Evolutionary conservation across 2,888 invertebrate species (phyloP).

Genomic region (Ariolimax columbianus): DNA sequence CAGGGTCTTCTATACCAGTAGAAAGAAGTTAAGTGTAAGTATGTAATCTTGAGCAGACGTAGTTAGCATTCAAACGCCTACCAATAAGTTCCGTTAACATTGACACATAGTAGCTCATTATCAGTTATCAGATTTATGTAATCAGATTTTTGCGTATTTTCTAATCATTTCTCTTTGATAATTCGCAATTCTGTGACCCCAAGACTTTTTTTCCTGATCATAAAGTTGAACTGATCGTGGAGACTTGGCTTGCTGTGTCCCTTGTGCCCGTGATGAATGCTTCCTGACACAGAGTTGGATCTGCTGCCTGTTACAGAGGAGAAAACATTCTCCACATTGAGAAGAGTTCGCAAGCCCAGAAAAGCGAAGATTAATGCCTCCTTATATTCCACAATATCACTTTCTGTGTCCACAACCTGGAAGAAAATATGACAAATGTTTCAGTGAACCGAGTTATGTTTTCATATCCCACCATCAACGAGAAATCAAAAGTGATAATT

Average conservation of each 20-base stretch:
- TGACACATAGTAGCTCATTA: no score
- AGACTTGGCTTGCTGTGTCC: slow-evolving; percentile 32
- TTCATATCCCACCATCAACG: no score
- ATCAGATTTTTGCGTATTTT: neutral
- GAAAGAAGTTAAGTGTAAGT: no score
- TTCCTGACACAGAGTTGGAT: slow-evolving; percentile 68
- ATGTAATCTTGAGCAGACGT: no score
- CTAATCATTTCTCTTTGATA: slow-evolving; percentile 33
- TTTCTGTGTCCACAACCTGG: slow-evolving; percentile 60
- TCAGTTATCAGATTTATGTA: no score
- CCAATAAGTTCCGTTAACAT: no score
- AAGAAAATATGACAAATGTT: neutral
- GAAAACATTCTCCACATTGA: slow-evolving; percentile 69
- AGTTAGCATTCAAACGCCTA: no score
- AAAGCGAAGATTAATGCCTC: slow-evolving; percentile 76
- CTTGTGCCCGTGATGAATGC: slow-evolving; percentile 65
- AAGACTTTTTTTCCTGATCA: slow-evolving; percentile 32
- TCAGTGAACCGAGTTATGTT: no score
- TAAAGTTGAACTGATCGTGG: slow-evolving; percentile 37
- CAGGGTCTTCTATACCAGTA: no score
- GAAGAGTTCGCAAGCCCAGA: slow-evolving; percentile 70
- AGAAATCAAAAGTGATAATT: no score
- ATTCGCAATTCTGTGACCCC: slow-evolving; percentile 29
- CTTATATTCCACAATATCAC: slow-evolving; percentile 72
- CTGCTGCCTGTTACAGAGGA: slow-evolving; percentile 69